Evolutionary conservation across 2,888 invertebrate genomes (phyloP), one percentile per base, ranked within the genome.

Genomic region (Phytoseiulus persimilis): DNA sequence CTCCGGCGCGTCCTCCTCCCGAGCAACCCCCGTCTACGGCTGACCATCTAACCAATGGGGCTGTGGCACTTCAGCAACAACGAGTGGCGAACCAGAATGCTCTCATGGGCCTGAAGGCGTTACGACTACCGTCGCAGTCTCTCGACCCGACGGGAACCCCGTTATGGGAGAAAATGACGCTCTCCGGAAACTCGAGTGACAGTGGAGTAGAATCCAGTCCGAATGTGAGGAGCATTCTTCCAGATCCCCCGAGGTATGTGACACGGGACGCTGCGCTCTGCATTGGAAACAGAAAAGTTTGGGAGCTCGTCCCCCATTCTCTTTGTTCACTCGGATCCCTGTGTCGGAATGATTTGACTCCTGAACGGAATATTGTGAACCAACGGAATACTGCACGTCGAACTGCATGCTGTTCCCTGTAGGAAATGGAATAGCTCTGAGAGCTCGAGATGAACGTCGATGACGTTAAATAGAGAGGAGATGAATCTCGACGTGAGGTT

Each of bases 211-310:
- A 87, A 39, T 87, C 32, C 28, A 39, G 39, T n/a, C 87, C 87
- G 32, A 39, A n/a, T 28, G 33, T 33, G 39, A 33, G 87, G 11
- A 87, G 87, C 87, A 87, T 87, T n/a, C 87, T 87, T 3, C 87
- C 87, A 31, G 87, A 87, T 33, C 87, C 87, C 45, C 87, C 87
- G 45, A 87, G 87, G 87, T 87, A 31, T 11, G 87, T 87, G 28
- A 14, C 28, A 31, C 18, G 1, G 18, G 9, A 9, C 39, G 9
- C 39, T 9, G 39, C 39, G 3, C 39, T 6, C 9, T 39, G 39
- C n/a, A n/a, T n/a, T n/a, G n/a, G n/a, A n/a, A n/a, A n/a, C n/a
- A n/a, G n/a, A n/a, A n/a, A n/a, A n/a, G n/a, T n/a, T n/a, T n/a
- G n/a, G n/a, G n/a, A n/a, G n/a, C n/a, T n/a, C n/a, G n/a, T n/a